Evolutionary conservation across 2,888 invertebrate genomes (phyloP).

Genomic region (Venusia cambrica): DNA sequence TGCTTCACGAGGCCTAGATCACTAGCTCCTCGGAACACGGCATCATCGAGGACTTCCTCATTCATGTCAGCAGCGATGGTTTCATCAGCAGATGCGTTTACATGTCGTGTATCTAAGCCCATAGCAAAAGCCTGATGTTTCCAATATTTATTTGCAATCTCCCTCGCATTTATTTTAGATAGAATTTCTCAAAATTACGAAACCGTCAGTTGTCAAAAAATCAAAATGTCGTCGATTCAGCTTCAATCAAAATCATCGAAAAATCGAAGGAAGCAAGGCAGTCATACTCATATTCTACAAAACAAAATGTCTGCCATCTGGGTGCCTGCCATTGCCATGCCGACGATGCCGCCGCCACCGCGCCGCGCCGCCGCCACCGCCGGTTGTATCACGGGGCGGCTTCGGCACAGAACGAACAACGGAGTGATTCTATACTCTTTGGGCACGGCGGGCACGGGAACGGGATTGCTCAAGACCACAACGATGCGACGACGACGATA

Average conservation of each 20-base stretch:
- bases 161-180: slow-evolving; percentile 32
- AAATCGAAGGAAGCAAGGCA: no score
- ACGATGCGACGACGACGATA: no score
- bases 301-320: slow-evolving; percentile 21
- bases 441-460: no score
- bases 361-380: no score
- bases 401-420: no score
- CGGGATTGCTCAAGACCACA: no score
- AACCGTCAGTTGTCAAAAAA: slow-evolving; percentile 34
- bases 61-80: slow-evolving; percentile 29
- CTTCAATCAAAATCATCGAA: slow-evolving; percentile 31
- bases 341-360: slow-evolving; percentile 2
- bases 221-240: slow-evolving; percentile 32
- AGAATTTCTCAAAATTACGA: slow-evolving; percentile 26
- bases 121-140: slow-evolving; percentile 21
- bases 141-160: slow-evolving; percentile 29
- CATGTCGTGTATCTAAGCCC: slow-evolving; percentile 34
- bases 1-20: slow-evolving; percentile 29
- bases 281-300: no score
- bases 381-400: no score
- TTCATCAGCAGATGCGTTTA: slow-evolving; percentile 18
- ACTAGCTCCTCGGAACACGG: slow-evolving; percentile 24
- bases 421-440: no score
- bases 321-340: slow-evolving; percentile 17
- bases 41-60: slow-evolving; percentile 37